These are phyloP conservation scores for Chroicocephalus ridibundus DNA, from an alignment of 2,113 vertebrate species.

Conservation along the genomic window DNA sequence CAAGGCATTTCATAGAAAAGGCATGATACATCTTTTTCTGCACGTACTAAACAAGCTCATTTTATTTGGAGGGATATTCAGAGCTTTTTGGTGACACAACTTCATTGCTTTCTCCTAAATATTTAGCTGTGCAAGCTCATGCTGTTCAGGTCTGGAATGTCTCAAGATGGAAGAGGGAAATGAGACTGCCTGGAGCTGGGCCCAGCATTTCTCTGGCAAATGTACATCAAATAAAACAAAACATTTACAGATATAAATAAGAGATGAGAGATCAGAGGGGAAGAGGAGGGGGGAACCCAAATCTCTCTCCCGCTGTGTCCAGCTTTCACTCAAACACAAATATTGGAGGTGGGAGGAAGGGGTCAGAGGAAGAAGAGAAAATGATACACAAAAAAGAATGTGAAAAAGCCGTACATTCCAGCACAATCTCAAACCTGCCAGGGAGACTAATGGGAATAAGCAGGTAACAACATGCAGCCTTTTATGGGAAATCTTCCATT, in stretches of 20 bases:
- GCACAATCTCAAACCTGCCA: background rate
- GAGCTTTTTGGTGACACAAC: background rate
- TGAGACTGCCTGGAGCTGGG: background rate
- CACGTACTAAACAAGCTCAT: background rate
- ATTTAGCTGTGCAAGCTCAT: background rate
- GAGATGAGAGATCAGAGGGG: background rate
- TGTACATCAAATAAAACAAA: constrained; percentile 48
- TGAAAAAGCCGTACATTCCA: background rate
- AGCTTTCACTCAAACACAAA: background rate
- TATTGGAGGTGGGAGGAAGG: background rate
- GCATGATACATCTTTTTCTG: background rate
- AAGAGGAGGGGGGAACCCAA: background rate
- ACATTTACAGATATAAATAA: constrained; percentile 46
- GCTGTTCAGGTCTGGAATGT: constrained; percentile 8
- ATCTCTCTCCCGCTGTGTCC: background rate
- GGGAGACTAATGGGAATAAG: background rate
- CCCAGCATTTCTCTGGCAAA: constrained; percentile 42
- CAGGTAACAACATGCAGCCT: background rate
- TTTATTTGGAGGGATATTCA: background rate
- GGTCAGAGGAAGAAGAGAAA: background rate
- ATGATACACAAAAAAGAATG: background rate
- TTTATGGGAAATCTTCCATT: constrained; percentile 38
- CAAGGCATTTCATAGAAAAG: background rate
- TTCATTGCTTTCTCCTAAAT: constrained; percentile 26
- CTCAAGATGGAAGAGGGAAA: constrained; percentile 41